A percentile compares a stretch with the other conserved stretches of the same genome.
phyloP scores from a whole-genome alignment of 2,113 vertebrate genomes.

The Notarius lentiginosus region DNA sequence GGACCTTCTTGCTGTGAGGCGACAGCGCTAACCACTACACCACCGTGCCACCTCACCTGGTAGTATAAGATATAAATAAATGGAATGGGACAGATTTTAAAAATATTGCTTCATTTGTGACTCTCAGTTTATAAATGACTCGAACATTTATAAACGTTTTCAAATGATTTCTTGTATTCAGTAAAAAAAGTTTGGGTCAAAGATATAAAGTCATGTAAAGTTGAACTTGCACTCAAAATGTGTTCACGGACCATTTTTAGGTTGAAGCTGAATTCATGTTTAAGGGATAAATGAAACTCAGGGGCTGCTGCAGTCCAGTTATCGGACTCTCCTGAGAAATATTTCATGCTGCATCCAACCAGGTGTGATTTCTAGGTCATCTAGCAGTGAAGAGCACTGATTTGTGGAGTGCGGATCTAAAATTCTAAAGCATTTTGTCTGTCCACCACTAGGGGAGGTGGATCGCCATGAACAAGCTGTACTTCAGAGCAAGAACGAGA shows the following conservation, averaged over 20 bases:
- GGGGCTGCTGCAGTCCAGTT: background rate
- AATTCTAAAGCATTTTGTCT: background rate
- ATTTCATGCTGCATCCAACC: background rate
- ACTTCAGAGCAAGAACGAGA: conserved; percentile 51
- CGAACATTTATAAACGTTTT: background rate
- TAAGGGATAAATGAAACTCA: background rate
- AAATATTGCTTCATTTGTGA: background rate
- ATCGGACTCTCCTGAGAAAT: background rate
- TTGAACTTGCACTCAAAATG: background rate
- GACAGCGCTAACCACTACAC: too few species aligned
- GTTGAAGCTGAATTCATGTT: background rate
- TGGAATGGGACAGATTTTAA: background rate
- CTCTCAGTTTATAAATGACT: background rate
- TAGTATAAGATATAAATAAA: too few species aligned
- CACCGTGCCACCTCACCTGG: too few species aligned
- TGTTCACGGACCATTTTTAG: background rate
- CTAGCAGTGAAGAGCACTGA: background rate
- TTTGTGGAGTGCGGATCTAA: background rate
- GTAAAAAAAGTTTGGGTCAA: background rate
- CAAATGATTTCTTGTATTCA: background rate
- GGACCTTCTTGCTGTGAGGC: too few species aligned
- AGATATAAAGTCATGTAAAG: background rate
- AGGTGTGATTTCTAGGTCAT: conserved; percentile 12
- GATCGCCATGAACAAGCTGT: background rate
- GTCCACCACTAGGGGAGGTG: conserved; percentile 48